A percentile compares a stretch with the other conserved stretches of the same genome.
Evolutionary conservation across 53 echinoderm and acorn worm genomes (phyloP).

Genomic region (Holothuria leucospilota): DNA sequence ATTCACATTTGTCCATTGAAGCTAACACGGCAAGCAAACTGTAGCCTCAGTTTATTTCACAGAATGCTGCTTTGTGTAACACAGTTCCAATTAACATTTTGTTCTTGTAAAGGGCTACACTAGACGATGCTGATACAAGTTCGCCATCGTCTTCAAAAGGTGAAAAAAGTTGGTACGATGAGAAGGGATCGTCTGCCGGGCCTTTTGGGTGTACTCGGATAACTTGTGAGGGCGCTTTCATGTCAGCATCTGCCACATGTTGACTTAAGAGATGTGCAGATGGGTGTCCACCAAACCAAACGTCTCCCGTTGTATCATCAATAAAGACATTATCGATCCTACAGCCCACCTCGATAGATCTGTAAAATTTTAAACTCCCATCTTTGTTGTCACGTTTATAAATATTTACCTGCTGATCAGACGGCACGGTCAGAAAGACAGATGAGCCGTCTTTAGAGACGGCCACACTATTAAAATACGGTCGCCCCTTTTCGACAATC

Average conservation of each 20-base stretch:
- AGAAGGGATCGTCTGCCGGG: constrained; percentile 7
- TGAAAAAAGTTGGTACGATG: constrained; percentile 8
- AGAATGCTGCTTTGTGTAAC: constrained; percentile 15
- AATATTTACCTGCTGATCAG: neutral
- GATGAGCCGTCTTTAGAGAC: neutral
- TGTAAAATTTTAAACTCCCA: neutral
- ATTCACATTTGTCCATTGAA: no score
- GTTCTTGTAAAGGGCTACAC: constrained; percentile 4
- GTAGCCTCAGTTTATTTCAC: neutral
- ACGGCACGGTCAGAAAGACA: neutral
- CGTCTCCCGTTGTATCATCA: constrained; percentile 62
- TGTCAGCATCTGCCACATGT: constrained; percentile 54
- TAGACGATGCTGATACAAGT: constrained; percentile 14
- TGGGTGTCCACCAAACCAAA: constrained; percentile 66
- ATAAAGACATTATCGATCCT: constrained; percentile 60
- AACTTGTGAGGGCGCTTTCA: constrained; percentile 65
- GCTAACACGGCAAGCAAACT: no score
- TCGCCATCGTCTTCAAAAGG: constrained; percentile 34
- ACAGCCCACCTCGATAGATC: constrained; percentile 47
- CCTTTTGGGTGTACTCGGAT: constrained; percentile 28
- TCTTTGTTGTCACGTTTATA: neutral
- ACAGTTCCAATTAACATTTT: constrained; percentile 28
- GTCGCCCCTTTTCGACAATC: neutral
- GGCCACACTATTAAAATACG: constrained; percentile 1
- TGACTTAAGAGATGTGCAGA: constrained; percentile 13